These are phyloP conservation scores for Hirtodrosophila confusa DNA, from an alignment of 2,888 invertebrate genomes.

Conservation along the genomic window DNA sequence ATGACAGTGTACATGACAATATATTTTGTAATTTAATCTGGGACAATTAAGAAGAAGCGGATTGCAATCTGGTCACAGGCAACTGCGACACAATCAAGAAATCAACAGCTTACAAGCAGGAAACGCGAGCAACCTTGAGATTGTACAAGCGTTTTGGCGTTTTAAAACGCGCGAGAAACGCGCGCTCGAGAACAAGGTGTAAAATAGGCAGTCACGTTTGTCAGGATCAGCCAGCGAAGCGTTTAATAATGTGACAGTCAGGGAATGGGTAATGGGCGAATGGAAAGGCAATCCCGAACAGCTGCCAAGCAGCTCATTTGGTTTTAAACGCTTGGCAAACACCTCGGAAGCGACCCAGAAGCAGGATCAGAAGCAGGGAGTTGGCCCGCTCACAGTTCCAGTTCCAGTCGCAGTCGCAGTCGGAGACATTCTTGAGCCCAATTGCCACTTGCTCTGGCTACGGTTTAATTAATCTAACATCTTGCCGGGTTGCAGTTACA, in stretches of 20 bases:
- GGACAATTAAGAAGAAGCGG: constrained; percentile 33
- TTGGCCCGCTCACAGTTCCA: neutral
- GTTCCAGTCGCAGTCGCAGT: neutral
- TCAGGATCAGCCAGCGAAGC: constrained; percentile 61
- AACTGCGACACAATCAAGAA: constrained; percentile 11
- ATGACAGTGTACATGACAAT: constrained; percentile 70
- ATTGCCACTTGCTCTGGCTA: constrained; percentile 65
- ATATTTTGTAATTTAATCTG: constrained; percentile 74
- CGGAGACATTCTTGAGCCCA: constrained; percentile 19
- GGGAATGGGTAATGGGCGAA: neutral
- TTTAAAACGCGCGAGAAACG: constrained; percentile 58
- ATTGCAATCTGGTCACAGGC: constrained; percentile 30
- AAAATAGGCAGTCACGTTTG: constrained; percentile 68
- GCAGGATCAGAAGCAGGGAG: constrained; percentile 17
- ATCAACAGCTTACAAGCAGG: constrained; percentile 49
- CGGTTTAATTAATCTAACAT: constrained; percentile 72
- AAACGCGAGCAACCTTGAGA: constrained; percentile 58
- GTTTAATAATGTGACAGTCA: constrained; percentile 56
- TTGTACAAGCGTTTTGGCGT: constrained; percentile 27
- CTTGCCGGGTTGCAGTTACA: constrained; percentile 48
- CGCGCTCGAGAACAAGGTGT: constrained; percentile 59
- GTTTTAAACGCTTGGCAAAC: constrained; percentile 29
- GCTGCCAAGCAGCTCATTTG: constrained; percentile 47
- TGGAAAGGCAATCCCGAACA: constrained; percentile 23
- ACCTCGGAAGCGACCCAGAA: constrained; percentile 23